Evolutionary conservation across 2,797 vertebrate genomes (phyloP).

Genomic region (Sebastes dallii): DNA sequence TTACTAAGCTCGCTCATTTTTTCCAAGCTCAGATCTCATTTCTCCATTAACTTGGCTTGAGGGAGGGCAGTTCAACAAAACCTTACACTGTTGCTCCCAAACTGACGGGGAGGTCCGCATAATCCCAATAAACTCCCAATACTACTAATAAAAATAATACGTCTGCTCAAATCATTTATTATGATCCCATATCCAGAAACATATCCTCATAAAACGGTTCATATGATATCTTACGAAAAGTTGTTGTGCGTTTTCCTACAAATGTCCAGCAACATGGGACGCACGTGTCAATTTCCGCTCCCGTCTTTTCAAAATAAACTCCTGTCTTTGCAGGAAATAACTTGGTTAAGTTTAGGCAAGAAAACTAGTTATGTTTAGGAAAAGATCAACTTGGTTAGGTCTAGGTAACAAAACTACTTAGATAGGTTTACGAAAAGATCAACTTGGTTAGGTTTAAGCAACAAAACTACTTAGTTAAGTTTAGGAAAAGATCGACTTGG

Average conservation of each 20-base stretch:
- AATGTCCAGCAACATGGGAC: too few species aligned
- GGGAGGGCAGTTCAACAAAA: slow-evolving; percentile 11
- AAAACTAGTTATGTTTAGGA: too few species aligned
- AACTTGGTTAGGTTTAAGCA: rapidly evolving
- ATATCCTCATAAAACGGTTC: too few species aligned
- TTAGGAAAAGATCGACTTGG: too few species aligned
- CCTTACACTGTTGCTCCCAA: background rate
- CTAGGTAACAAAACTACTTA: too few species aligned
- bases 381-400: too few species aligned
- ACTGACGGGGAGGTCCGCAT: slow-evolving; percentile 1
- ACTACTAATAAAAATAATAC: background rate
- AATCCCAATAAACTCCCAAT: background rate
- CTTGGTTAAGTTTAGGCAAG: too few species aligned
- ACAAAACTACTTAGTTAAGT: too few species aligned
- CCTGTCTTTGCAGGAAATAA: too few species aligned
- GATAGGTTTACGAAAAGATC: too few species aligned
- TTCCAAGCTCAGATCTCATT: slow-evolving; percentile 44
- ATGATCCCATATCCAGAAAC: background rate
- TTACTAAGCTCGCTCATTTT: slow-evolving; percentile 51
- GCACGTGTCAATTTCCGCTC: too few species aligned
- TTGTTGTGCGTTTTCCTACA: background rate
- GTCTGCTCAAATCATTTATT: background rate
- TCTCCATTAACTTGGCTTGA: slow-evolving; percentile 36
- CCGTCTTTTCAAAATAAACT: too few species aligned
- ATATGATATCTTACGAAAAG: background rate